phyloP scores from a whole-genome alignment of 1,140 invertebrate genomes.

The Pararge aegeria region DNA sequence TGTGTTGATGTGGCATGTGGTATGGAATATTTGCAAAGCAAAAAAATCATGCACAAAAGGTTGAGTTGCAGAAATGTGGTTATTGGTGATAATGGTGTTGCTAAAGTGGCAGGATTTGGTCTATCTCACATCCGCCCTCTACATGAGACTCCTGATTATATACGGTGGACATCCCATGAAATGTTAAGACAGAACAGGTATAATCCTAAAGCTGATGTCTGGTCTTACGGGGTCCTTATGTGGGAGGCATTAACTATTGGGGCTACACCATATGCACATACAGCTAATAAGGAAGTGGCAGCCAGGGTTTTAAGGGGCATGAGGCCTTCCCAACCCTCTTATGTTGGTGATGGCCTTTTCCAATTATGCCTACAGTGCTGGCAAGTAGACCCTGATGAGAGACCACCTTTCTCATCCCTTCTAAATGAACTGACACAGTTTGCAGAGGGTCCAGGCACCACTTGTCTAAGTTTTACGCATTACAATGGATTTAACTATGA shows the following conservation, averaged over 20 bases:
- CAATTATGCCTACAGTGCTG: slow-evolving; percentile 92
- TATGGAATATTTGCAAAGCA: slow-evolving; percentile 83
- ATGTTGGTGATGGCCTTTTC: slow-evolving; percentile 88
- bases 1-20: slow-evolving; percentile 82
- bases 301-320: slow-evolving; percentile 84
- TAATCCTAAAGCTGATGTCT: slow-evolving; percentile 87
- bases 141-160: slow-evolving; percentile 83
- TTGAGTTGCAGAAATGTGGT: slow-evolving; percentile 86
- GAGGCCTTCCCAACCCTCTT: slow-evolving; percentile 85
- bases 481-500: slow-evolving; percentile 75
- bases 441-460: slow-evolving; percentile 48
- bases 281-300: slow-evolving; percentile 85
- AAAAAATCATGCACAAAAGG: slow-evolving; percentile 85
- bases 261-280: slow-evolving; percentile 87
- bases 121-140: slow-evolving; percentile 76
- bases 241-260: slow-evolving; percentile 93
- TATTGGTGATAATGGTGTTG: slow-evolving; percentile 81
- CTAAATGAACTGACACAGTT: slow-evolving; percentile 54
- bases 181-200: slow-evolving; percentile 84
- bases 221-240: slow-evolving; percentile 89
- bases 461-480: slow-evolving; percentile 70
- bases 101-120: slow-evolving; percentile 88
- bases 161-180: slow-evolving; percentile 89
- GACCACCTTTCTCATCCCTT: slow-evolving; percentile 79
- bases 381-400: slow-evolving; percentile 89